phyloP scores from a whole-genome alignment of 2,113 vertebrate genomes.

The Hemiscyllium ocellatum region DNA sequence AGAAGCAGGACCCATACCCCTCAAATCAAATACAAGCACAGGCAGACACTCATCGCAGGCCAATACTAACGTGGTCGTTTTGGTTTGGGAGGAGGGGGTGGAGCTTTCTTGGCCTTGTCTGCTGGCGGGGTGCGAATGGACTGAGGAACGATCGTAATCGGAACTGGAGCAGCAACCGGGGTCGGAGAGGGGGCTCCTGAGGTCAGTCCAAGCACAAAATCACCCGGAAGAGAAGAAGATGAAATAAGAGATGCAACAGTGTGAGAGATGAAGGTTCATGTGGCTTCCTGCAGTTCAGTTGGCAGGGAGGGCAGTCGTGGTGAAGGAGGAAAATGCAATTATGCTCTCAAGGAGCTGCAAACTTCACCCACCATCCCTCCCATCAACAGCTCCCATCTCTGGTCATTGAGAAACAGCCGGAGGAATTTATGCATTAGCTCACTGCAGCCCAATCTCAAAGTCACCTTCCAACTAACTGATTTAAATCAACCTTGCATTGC shows the following conservation, averaged over 20 bases:
- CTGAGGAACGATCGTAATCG: slow-evolving; percentile 56
- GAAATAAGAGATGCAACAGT: neutral
- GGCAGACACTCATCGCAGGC: neutral
- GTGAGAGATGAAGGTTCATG: neutral
- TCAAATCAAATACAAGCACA: neutral
- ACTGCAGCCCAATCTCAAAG: neutral
- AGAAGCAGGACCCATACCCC: neutral
- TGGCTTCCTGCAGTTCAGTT: neutral
- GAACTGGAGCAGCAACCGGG: slow-evolving; percentile 53
- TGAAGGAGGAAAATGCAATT: too few relatives aligned
- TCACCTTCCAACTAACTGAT: neutral
- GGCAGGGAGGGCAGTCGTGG: neutral
- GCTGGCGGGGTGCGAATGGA: slow-evolving; percentile 58
- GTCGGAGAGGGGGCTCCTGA: slow-evolving; percentile 5
- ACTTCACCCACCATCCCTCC: too few relatives aligned
- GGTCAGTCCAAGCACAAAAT: neutral
- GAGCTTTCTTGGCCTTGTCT: slow-evolving; percentile 65
- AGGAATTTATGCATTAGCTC: neutral
- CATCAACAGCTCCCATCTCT: too few relatives aligned
- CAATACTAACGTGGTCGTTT: slow-evolving; percentile 32
- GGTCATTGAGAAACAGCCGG: neutral
- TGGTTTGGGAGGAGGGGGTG: slow-evolving; percentile 68
- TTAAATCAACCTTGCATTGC: neutral
- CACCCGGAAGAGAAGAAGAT: slow-evolving; percentile 1
- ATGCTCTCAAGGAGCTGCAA: neutral